Evolutionary conservation across 2,888 invertebrate genomes (phyloP).

Genomic region (Stenoptilia bipunctidactyla): DNA sequence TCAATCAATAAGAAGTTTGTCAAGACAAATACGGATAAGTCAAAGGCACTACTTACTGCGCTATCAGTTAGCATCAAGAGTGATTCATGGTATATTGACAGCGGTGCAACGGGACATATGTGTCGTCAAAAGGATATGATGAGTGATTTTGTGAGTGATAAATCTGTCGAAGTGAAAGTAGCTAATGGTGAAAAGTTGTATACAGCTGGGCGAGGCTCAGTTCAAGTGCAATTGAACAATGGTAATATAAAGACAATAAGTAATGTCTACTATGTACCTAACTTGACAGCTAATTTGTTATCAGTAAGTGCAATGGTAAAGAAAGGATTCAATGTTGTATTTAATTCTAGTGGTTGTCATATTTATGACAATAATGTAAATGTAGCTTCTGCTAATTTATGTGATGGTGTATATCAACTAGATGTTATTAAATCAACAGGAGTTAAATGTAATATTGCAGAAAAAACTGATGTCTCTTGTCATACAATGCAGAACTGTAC

Average conservation of each 20-base stretch:
- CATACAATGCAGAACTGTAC: background rate
- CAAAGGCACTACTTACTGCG: slow-evolving; percentile 4
- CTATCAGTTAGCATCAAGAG: slow-evolving; percentile 1
- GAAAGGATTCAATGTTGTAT: slow-evolving; percentile 11
- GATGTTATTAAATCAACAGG: too few relatives aligned
- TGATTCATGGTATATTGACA: slow-evolving; percentile 4
- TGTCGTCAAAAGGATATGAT: slow-evolving; percentile 1
- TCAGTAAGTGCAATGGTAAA: slow-evolving; percentile 9
- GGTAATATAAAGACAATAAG: slow-evolving; percentile 5
- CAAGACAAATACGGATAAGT: background rate
- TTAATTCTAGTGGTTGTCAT: slow-evolving; percentile 1
- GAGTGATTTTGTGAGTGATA: background rate
- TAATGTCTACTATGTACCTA: slow-evolving; percentile 5
- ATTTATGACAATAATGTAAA: background rate
- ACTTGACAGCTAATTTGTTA: slow-evolving; percentile 9
- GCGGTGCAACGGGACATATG: slow-evolving; percentile 5
- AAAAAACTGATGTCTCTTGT: background rate
- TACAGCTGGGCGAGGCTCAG: slow-evolving; percentile 4
- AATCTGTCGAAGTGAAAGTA: slow-evolving; percentile 2
- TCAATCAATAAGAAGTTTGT: background rate
- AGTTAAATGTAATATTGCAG: too few relatives aligned
- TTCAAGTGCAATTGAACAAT: background rate
- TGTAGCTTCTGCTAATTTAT: too few relatives aligned
- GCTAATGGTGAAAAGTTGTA: slow-evolving; percentile 7
- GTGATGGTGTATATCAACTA: slow-evolving; percentile 4